Percentiles rank a stretch among this genome's conserved stretches.
Conservation (phyloP, 2,888 invertebrate species). For the Tenthredo notha region DNA sequence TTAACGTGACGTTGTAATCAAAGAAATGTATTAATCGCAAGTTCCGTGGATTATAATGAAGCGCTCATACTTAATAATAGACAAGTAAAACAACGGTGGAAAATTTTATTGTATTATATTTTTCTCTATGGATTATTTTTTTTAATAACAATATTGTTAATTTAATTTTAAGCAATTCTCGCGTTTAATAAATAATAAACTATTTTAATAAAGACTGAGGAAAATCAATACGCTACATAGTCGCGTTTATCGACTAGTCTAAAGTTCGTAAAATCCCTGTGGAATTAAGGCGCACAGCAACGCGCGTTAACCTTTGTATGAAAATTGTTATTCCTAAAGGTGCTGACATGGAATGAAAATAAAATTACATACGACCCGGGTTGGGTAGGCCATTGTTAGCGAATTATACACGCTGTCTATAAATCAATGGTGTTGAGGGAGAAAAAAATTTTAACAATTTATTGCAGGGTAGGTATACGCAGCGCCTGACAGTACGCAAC, state of each 20-base stretch:
- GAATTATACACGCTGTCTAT: background rate
- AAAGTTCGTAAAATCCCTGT: constrained; percentile 34
- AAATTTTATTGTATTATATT: too few species aligned
- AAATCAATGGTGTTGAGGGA: background rate
- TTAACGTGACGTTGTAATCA: too few species aligned
- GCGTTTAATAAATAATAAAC: background rate
- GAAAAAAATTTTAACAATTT: background rate
- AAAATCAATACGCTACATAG: background rate
- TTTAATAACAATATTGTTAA: background rate
- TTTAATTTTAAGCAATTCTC: background rate
- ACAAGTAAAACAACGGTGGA: too few species aligned
- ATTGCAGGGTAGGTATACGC: background rate
- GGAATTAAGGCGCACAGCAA: background rate
- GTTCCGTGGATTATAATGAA: too few species aligned
- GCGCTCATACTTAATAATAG: too few species aligned
- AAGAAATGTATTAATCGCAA: too few species aligned
- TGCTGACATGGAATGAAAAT: background rate
- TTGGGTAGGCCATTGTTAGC: background rate
- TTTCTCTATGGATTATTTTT: too few species aligned
- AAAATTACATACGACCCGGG: background rate
- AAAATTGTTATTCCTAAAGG: background rate
- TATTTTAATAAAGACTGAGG: background rate
- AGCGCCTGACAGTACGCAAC: background rate
- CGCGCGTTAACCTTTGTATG: constrained; percentile 26
- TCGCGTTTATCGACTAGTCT: background rate